Percentiles rank a stretch among this genome's conserved stretches.
These are phyloP conservation scores for Petaurus breviceps DNA, from an alignment of 2,113 vertebrate species.

Conservation along the genomic window DNA sequence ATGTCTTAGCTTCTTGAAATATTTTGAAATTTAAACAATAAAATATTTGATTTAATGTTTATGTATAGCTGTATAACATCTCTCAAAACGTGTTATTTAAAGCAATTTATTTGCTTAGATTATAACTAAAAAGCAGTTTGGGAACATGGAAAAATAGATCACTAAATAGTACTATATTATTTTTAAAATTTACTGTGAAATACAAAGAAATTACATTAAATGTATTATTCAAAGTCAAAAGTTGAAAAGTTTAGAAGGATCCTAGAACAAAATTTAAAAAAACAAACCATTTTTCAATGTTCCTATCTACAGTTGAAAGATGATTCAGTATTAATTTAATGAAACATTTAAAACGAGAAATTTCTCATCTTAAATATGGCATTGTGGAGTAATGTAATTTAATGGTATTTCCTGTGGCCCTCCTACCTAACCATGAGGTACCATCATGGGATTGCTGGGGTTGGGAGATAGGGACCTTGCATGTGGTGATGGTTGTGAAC, in stretches of 20 bases:
- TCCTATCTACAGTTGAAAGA: slow-evolving; percentile 37
- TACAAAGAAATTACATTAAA: slow-evolving; percentile 35
- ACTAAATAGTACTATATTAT: slow-evolving; percentile 26
- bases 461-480: slow-evolving; percentile 58
- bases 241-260: slow-evolving; percentile 24
- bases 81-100: slow-evolving; percentile 42
- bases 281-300: background rate
- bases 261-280: slow-evolving; percentile 51
- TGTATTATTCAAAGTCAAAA: slow-evolving; percentile 41
- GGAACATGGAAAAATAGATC: slow-evolving; percentile 42
- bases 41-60: slow-evolving; percentile 14
- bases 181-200: slow-evolving; percentile 45
- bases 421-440: slow-evolving; percentile 53
- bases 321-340: slow-evolving; percentile 19
- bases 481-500: slow-evolving; percentile 57
- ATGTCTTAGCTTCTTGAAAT: background rate
- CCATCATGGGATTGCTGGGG: slow-evolving; percentile 62
- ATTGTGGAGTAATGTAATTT: slow-evolving; percentile 15
- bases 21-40: background rate
- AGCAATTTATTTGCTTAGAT: slow-evolving; percentile 7
- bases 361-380: slow-evolving; percentile 13
- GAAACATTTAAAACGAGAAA: slow-evolving; percentile 41
- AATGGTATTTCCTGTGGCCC: background rate
- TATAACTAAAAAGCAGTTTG: slow-evolving; percentile 25
- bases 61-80: slow-evolving; percentile 18